Base-by-base conservation (phyloP, 2,888 invertebrate genomes). In the Sylvicola cinctus region DNA sequence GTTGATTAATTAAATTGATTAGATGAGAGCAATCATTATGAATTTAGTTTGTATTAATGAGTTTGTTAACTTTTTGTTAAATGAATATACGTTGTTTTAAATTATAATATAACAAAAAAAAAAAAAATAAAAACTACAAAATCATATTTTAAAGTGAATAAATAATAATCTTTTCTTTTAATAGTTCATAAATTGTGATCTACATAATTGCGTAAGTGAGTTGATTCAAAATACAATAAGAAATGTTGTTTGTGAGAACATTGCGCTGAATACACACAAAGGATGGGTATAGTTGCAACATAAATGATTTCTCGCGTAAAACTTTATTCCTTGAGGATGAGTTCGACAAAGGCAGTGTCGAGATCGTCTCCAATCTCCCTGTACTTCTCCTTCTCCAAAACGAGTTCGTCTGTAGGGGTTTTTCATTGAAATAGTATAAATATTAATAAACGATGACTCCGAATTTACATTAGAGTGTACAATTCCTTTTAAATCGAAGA, bases 311-410 rank as follows among this genome's bases (percentile, higher is more conserved):
- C 5, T 6, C 10, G 29, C 13, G 15, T 33, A 33, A 31, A 27
- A 31, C 36, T 17, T 60, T 69, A 70, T 62, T 70, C 70, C 61
- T 70, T 70, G 64, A 76, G 73, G 64, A 77, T 76, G 58, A 84
- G 78, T 62, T 84, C 84, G 66, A 91, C 88, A 71, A 96, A 95
- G 58, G 96, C 96, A 60, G 85, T 84, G 68, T 98, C 96, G 74
- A 98, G 74, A 65, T 96, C 96, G 75, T 96, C 96, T 71, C 93
- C 93, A 70, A 98, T 95, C 68, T 85, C 81, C 76, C 95, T 96
- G 90, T 93, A 96, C 63, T 91, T 90, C 70, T 96, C 95, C 75
- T 96, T 98, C 65, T 87, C 87, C 62, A 81, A 76, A 55, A 88
- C 84, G 60, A 88, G 76, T 61, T 88, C 87, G 75, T 88, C 88